Base-by-base conservation (phyloP, 2,113 vertebrate genomes). In the Brachypodius melanocephalos region DNA sequence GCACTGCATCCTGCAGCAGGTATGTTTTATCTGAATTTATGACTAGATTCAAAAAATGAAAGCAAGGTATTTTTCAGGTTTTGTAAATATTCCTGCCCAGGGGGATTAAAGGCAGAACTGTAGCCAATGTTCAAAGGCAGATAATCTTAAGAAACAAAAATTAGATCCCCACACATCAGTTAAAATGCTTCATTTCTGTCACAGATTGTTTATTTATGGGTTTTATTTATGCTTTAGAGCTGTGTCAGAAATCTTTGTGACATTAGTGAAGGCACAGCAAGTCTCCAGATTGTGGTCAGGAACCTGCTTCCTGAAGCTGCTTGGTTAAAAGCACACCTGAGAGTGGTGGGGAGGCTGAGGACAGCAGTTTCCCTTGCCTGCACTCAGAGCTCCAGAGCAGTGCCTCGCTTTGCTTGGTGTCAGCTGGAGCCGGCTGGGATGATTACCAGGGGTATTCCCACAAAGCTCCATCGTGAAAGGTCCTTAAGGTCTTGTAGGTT, bases 61-160 rank as follows among this genome's bases (percentile, higher is more conserved):
- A 75, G 40, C 4, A 18, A 81, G 13, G 6, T 46, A 14, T 43
- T 84, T 84, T 81, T 74, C 32, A 58, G 7, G 10, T 71, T 63
- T 66, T 67, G 4, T 31, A 84, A 63, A 77, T 71, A 62, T 49
- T 80, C 24, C 42, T 78, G 29, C 29, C 34, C 17, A 40, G 22
- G 10, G 7, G 46, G 8, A 62, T 12, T 24, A 69, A 83, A 90
- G 57, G 7, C 45, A n/a, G 20, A 95, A 80, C 40, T 1, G 2
- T 14, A 79, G 25, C 28, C 74, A 88, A 34, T 49, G 21, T 58
- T 91, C 43, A 40, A 73, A 86, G 28, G 29, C 20, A 80, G 32
- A 80, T 18, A 84, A 38, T 57, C 43, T 48, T 76, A 65, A 86
- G n/a, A 90, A 96, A 68, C 25, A 93, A 62, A 90, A 80, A 34